These are phyloP conservation scores for Tragelaphus scriptus DNA, from an alignment of 2,113 vertebrate genomes.

Conservation along the genomic window DNA sequence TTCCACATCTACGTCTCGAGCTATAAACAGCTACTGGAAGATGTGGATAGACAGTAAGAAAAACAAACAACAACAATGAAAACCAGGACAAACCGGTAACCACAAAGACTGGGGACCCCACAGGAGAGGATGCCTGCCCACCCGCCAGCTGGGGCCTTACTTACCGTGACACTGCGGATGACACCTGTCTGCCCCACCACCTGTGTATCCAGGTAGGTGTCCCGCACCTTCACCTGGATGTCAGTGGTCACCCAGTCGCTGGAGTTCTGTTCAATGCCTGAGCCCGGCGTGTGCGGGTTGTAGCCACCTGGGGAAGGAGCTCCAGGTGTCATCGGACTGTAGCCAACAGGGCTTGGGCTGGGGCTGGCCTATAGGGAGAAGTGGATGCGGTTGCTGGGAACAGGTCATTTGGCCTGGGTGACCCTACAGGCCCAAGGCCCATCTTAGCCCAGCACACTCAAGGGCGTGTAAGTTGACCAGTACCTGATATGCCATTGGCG, in stretches of 20 bases:
- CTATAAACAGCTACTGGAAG: neutral
- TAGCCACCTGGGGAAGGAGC: conserved; percentile 94
- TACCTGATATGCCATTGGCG: conserved; percentile 97
- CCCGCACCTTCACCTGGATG: conserved; percentile 92
- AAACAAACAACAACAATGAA: neutral
- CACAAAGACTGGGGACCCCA: neutral
- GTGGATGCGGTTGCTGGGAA: neutral
- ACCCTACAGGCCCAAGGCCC: neutral
- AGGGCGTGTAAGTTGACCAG: neutral
- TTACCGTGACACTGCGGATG: conserved; percentile 92
- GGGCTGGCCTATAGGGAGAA: conserved; percentile 86
- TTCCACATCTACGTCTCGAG: too few relatives aligned
- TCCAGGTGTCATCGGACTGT: conserved; percentile 96
- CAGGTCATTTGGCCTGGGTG: neutral
- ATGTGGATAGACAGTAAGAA: neutral
- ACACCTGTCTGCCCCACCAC: conserved; percentile 90
- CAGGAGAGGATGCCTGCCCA: neutral
- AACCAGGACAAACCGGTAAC: neutral
- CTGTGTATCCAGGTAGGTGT: conserved; percentile 90
- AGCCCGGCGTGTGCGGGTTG: conserved; percentile 94
- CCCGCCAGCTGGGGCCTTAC: neutral
- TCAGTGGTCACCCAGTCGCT: conserved; percentile 96
- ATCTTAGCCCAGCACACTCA: neutral
- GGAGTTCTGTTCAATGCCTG: conserved; percentile 92
- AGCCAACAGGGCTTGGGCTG: conserved; percentile 93